Evolutionary conservation across 1,140 invertebrate genomes (phyloP).

Genomic region (Camponotus floridanus): DNA sequence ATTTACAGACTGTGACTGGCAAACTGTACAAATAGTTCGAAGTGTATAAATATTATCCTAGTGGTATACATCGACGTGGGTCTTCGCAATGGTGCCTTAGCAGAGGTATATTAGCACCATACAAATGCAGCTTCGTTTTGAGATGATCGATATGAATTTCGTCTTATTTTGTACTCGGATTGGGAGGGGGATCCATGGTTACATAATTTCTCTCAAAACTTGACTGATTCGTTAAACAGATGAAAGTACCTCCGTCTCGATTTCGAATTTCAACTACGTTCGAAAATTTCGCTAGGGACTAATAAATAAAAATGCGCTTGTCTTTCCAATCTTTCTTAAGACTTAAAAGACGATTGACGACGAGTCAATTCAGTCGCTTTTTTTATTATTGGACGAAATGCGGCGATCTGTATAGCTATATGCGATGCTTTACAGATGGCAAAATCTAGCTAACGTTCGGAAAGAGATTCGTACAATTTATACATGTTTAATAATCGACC

Average conservation of each 20-base stretch:
- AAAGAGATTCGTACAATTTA: constrained; percentile 61
- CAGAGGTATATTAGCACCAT: constrained; percentile 80
- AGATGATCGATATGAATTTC: constrained; percentile 64
- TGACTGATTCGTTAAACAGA: constrained; percentile 13
- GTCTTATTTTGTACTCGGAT: constrained; percentile 75
- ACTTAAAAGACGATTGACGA: constrained; percentile 11
- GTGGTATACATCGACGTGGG: constrained; percentile 66
- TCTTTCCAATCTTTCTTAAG: neutral
- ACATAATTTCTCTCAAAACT: neutral
- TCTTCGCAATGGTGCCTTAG: constrained; percentile 76
- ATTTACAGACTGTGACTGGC: constrained; percentile 59
- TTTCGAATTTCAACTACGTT: constrained; percentile 25
- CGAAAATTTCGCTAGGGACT: constrained; percentile 65
- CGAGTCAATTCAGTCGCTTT: constrained; percentile 53
- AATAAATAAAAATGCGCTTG: constrained; percentile 65
- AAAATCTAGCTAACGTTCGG: constrained; percentile 37
- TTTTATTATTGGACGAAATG: constrained; percentile 7
- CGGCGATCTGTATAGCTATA: constrained; percentile 65
- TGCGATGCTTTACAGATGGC: constrained; percentile 61
- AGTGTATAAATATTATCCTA: constrained; percentile 81
- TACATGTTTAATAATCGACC: constrained; percentile 51
- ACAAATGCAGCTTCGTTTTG: constrained; percentile 66
- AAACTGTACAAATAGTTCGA: constrained; percentile 76
- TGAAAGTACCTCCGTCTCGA: neutral
- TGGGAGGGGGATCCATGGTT: neutral